Evolutionary conservation across 30 jellyfish, hydroid and myxozoan species (phyloP).

Genomic region (Aurelia sp.): DNA sequence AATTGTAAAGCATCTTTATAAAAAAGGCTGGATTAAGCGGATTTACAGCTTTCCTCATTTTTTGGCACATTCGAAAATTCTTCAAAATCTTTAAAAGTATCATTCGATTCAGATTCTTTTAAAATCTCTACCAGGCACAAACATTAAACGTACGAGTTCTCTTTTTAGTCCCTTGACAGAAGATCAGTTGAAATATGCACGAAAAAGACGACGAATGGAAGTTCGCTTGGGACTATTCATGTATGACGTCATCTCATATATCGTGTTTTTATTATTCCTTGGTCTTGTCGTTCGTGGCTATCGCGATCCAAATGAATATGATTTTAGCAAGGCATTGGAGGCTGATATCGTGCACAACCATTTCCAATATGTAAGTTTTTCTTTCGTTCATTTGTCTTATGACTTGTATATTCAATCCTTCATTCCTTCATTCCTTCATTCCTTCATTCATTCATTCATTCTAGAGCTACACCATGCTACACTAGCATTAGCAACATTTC

Average conservation of each 20-base stretch:
- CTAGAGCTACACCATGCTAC: too few species aligned
- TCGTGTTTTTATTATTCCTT: slow-evolving; percentile 62
- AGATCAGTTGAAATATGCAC: slow-evolving; percentile 60
- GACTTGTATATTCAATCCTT: too few species aligned
- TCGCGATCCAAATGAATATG: slow-evolving; percentile 68
- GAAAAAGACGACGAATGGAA: slow-evolving; percentile 63
- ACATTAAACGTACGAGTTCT: not conserved
- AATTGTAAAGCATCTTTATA: too few species aligned
- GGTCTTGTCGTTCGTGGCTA: slow-evolving; percentile 68
- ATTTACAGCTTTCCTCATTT: too few species aligned
- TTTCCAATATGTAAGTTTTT: slow-evolving; percentile 21
- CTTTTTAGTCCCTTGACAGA: slow-evolving; percentile 63
- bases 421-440: too few species aligned
- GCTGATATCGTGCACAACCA: slow-evolving; percentile 50
- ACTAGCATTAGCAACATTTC: too few species aligned
- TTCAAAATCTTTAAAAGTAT: too few species aligned
- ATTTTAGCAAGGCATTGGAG: slow-evolving; percentile 49
- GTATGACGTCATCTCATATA: slow-evolving; percentile 62
- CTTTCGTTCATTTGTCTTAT: too few species aligned
- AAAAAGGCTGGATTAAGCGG: too few species aligned
- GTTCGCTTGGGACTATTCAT: slow-evolving; percentile 41
- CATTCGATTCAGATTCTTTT: too few species aligned
- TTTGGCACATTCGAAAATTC: too few species aligned
- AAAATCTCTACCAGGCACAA: not conserved
- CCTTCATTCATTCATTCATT: too few species aligned